Evolutionary conservation across 2,113 vertebrate genomes (phyloP).

Genomic region (Centropus bengalensis): DNA sequence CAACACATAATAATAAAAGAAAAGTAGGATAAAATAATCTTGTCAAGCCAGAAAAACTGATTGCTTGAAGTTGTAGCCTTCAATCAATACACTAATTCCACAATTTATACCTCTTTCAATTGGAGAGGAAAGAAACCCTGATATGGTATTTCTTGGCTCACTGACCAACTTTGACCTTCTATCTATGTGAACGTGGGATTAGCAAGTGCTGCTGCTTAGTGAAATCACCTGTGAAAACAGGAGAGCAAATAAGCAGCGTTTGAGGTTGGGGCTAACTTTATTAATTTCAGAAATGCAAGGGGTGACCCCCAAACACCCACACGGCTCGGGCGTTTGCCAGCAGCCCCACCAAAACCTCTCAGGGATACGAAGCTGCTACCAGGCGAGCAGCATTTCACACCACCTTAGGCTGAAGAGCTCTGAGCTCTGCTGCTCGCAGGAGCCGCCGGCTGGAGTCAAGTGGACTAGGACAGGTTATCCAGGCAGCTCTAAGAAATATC

Average conservation of each 20-base stretch:
- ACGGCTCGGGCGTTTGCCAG: background rate
- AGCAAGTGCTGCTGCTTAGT: conserved; percentile 90
- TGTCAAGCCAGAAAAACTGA: conserved; percentile 99
- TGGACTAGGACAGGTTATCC: background rate
- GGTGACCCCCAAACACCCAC: background rate
- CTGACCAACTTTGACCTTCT: conserved; percentile 99
- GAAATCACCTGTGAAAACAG: conserved; percentile 93
- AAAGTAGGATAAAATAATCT: conserved; percentile 99
- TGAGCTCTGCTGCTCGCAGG: background rate
- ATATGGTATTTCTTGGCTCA: conserved; percentile 99
- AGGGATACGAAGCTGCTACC: background rate
- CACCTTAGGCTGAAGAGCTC: background rate
- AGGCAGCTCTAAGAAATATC: background rate
- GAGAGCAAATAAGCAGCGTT: conserved; percentile 86
- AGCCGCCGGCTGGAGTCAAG: background rate
- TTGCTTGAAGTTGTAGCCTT: conserved; percentile 93
- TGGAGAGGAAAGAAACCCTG: conserved; percentile 94
- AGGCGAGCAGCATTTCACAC: rapidly evolving
- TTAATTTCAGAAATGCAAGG: conserved; percentile 84
- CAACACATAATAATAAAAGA: conserved; percentile 99
- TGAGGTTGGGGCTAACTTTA: conserved; percentile 86
- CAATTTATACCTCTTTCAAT: conserved; percentile 97
- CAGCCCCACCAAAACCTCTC: background rate
- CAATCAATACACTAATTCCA: conserved; percentile 99
- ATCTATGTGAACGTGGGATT: conserved; percentile 89